Evolutionary conservation across 2,888 invertebrate species (phyloP), one percentile per base, ranked within the genome.

Genomic region (Acleris laterana): DNA sequence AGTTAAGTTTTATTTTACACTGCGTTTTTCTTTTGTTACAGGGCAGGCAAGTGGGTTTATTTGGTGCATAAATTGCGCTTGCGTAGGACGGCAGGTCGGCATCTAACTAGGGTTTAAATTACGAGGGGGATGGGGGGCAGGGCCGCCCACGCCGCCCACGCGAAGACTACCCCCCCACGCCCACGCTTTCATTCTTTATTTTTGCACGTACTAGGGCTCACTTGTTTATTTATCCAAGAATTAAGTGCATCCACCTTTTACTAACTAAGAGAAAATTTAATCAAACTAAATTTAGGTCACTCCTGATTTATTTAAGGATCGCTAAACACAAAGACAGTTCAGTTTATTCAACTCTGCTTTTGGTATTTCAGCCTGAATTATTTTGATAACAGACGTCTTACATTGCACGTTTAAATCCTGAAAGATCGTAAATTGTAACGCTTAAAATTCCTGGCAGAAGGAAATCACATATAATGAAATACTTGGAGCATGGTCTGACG

Each of bases 101-200:
- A 62, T 51, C 46, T 58, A 59, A 55, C 50, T 28, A 46, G 52
- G 51, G 55, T 56, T 55, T 60, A 49, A 42, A 59, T 64, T 56
- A 46, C 50, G 50, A 56, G 44, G 63, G 50, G 13, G 7, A 11
- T 44, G 42, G 61, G 38, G 38, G 3, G 17, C 32, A 6, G 20
- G 22, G 22, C 7, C 50, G 42, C 38, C n/a, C 22, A 48, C 62
- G 38, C 51, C 52, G 28, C 61, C 57, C 60, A 55, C 62, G 44
- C 61, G 25, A 25, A 25, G 44, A 32, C 28, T 17, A n/a, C 56
- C 52, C 19, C 28, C 58, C 9, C 52, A 57, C 58, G 44, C 57
- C 64, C 63, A 67, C 67, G 59, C 55, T 58, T 60, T 55, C 50
- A 67, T 58, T 68, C 62, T 68, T 42, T 53, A 50, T 64, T 66